phyloP scores from a whole-genome alignment of 1,140 invertebrate genomes.

The Callitettix versicolor region DNA sequence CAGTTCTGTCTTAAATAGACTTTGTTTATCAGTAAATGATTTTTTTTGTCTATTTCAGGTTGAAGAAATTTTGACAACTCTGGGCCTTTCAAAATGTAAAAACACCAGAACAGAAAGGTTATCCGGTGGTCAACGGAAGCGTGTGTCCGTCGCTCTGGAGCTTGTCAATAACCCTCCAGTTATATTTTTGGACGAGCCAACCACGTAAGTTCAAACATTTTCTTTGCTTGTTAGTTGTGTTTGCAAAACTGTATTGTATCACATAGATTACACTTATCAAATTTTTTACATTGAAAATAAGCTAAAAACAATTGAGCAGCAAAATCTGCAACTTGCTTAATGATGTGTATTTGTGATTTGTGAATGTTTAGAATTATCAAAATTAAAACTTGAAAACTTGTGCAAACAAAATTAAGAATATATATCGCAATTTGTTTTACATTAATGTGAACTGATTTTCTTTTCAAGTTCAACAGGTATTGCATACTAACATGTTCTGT shows the following conservation, averaged over 20 bases:
- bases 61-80: conserved; percentile 33
- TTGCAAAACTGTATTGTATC: too few species aligned
- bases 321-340: background rate
- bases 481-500: too few species aligned
- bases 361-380: too few species aligned
- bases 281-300: background rate
- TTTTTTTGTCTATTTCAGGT: conserved; percentile 32
- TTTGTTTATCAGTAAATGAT: too few species aligned
- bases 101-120: conserved; percentile 40
- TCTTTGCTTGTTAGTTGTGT: too few species aligned
- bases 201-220: conserved; percentile 44
- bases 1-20: too few species aligned
- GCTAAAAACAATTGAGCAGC: background rate
- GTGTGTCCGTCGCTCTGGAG: conserved; percentile 53
- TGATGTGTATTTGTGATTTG: too few species aligned
- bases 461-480: too few species aligned
- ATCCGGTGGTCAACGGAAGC: conserved; percentile 52
- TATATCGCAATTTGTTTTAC: too few species aligned
- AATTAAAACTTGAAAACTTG: too few species aligned
- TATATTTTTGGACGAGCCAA: conserved; percentile 57
- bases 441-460: too few species aligned
- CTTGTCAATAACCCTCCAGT: conserved; percentile 54
- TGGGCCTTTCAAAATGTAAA: conserved; percentile 36
- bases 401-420: too few species aligned
- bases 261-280: background rate